These are phyloP conservation scores for Poeciliopsis paucimaculata DNA, from an alignment of 2,797 vertebrate species.

Conservation along the genomic window DNA sequence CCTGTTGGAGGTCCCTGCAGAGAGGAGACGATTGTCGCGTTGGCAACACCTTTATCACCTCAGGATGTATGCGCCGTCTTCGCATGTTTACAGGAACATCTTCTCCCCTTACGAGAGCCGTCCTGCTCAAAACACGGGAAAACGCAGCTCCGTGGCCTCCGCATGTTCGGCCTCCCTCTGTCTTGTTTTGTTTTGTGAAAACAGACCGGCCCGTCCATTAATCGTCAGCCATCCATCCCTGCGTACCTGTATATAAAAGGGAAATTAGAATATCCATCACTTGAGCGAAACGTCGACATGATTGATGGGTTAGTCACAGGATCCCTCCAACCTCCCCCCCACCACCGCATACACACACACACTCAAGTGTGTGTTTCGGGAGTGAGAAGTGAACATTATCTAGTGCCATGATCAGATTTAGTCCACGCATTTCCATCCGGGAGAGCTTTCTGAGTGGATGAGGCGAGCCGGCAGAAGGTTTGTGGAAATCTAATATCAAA, in stretches of 20 bases:
- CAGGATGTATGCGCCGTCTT: constrained; percentile 60
- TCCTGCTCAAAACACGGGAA: constrained; percentile 48
- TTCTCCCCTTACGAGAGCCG: constrained; percentile 55
- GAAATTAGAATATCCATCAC: constrained; percentile 83
- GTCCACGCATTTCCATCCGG: constrained; percentile 76
- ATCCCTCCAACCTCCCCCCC: constrained; percentile 63
- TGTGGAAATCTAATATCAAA: constrained; percentile 79
- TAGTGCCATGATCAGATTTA: constrained; percentile 77
- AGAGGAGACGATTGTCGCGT: constrained; percentile 68
- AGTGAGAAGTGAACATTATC: constrained; percentile 81
- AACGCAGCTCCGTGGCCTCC: constrained; percentile 39
- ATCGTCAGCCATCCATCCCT: constrained; percentile 76
- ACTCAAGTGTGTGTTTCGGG: constrained; percentile 68
- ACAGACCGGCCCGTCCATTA: constrained; percentile 72
- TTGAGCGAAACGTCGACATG: constrained; percentile 70
- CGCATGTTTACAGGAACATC: constrained; percentile 61
- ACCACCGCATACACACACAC: not conserved
- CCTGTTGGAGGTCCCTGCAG: constrained; percentile 60
- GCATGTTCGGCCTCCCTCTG: constrained; percentile 31
- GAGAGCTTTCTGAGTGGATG: constrained; percentile 74
- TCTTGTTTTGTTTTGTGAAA: constrained; percentile 71
- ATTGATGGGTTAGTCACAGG: constrained; percentile 80
- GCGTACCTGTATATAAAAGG: constrained; percentile 79
- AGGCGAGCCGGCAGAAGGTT: constrained; percentile 75
- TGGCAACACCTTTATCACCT: constrained; percentile 76